A percentile compares a stretch with the other conserved stretches of the same genome.
These are phyloP conservation scores for Cephus pygmeus DNA, from an alignment of 2,888 invertebrate genomes.

Conservation along the genomic window DNA sequence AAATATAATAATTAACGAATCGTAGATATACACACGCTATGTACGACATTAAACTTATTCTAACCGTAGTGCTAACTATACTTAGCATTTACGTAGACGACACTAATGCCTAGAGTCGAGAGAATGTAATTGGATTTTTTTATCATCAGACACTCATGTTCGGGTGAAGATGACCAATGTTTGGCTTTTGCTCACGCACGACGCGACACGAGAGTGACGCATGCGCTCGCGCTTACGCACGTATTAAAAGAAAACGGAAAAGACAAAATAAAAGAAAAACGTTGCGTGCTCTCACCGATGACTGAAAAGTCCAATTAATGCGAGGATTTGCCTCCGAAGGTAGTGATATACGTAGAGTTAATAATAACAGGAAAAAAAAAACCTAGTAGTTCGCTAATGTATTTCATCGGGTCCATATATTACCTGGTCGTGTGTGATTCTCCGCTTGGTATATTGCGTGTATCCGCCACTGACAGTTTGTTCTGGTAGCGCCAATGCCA, in stretches of 20 bases:
- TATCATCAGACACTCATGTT: not conserved
- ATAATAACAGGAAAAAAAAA: constrained; percentile 27
- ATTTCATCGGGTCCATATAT: constrained; percentile 42
- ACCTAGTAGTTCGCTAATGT: constrained; percentile 38
- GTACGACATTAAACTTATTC: constrained; percentile 55
- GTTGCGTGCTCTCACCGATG: constrained; percentile 18
- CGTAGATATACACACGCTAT: constrained; percentile 29
- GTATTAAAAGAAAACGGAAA: not conserved
- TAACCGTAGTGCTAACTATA: constrained; percentile 62
- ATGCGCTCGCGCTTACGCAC: not conserved
- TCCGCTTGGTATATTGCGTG: not conserved
- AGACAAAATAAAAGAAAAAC: constrained; percentile 10
- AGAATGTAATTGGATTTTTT: constrained; percentile 26
- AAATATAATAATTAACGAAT: constrained; percentile 35
- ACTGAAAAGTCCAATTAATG: constrained; percentile 26
- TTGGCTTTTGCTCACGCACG: not conserved
- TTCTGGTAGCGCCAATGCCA: not conserved
- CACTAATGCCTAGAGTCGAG: constrained; percentile 51
- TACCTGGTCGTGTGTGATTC: not conserved
- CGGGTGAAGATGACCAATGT: not conserved
- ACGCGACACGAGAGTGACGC: not conserved
- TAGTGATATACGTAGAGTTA: constrained; percentile 58
- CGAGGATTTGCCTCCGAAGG: constrained; percentile 50
- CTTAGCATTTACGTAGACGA: constrained; percentile 58
- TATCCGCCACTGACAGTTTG: not conserved